Evolutionary conservation across 2,888 invertebrate genomes (phyloP), one percentile per base, ranked within the genome.

Genomic region (Bhutanitis thaidina): DNA sequence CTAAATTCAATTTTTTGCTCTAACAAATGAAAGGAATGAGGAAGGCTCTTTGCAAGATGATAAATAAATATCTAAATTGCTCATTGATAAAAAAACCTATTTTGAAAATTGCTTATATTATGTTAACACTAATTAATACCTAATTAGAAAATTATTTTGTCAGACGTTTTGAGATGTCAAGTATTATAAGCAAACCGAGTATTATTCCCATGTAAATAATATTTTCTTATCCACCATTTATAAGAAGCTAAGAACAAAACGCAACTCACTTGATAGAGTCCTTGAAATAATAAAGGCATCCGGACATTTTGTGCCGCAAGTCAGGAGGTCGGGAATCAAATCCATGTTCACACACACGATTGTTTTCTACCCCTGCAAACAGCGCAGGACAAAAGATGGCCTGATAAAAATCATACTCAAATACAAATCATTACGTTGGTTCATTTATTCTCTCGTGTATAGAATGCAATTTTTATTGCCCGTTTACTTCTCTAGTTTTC

Each of bases 231-330:
- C 64, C 79, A 76, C 62, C 73, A 64, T 79, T 67, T 83, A 73
- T 58, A 54, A 53, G 51, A 56, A 62, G 46, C 39, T 56, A 68
- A 70, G 67, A 81, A 81, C 78, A 80, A 81, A 74, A 76, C 67
- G 68, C 60, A 61, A 67, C 66, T 73, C 77, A 72, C 76, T 79
- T 75, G 76, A 81, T 77, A 74, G 65, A 72, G 76, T 75, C 71
- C 85, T 85, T 74, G 67, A 77, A 74, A 74, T 70, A 74, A 83
- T 80, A 85, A 81, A 79, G 62, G 74, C 69, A 78, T 82, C 80
- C 77, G 70, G 75, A 83, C 77, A 76, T 75, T 74, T 68, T 62
- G 62, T 57, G 59, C 57, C 57, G 54, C 59, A 68, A 75, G 70
- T 73, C 73, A 68, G 62, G 56, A 61, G 64, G 66, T 65, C 62